These are phyloP conservation scores for Ooceraea biroi DNA, from an alignment of 1,140 invertebrate species.

Conservation along the genomic window DNA sequence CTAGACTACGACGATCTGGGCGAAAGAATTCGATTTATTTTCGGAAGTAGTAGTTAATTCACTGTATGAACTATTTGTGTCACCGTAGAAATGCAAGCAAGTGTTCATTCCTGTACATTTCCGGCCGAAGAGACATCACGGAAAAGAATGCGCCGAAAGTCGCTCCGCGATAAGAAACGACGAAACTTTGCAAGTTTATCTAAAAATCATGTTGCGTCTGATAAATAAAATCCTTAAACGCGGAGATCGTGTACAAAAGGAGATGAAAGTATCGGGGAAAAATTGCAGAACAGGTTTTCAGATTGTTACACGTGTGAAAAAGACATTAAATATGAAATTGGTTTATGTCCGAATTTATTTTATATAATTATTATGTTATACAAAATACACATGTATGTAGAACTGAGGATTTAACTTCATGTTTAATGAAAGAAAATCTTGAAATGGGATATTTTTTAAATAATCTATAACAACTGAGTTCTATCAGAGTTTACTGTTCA, in stretches of 20 bases:
- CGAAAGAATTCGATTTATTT: slow-evolving; percentile 26
- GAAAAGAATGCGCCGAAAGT: neutral
- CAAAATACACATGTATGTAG: too few species aligned
- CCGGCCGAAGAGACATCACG: neutral
- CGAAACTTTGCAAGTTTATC: neutral
- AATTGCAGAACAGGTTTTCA: neutral
- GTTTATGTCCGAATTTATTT: too few species aligned
- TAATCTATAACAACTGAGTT: too few species aligned
- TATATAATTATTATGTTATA: too few species aligned
- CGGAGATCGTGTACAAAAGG: neutral
- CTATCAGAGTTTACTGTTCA: neutral
- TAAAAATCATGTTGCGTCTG: neutral
- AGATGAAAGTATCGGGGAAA: neutral
- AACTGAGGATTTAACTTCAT: neutral
- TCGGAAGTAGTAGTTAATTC: slow-evolving; percentile 23
- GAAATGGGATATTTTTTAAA: neutral
- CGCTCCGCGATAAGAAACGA: too few species aligned
- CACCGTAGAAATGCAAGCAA: neutral
- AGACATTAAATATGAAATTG: too few species aligned
- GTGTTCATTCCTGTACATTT: slow-evolving; percentile 16
- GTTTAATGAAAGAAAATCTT: slow-evolving; percentile 8
- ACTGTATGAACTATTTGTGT: neutral
- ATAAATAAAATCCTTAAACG: neutral
- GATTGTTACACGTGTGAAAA: neutral
- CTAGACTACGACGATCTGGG: slow-evolving; percentile 1